Evolutionary conservation across 1,140 invertebrate genomes (phyloP), one percentile per base, ranked within the genome.

Genomic region (Drosophila parabipectinata): DNA sequence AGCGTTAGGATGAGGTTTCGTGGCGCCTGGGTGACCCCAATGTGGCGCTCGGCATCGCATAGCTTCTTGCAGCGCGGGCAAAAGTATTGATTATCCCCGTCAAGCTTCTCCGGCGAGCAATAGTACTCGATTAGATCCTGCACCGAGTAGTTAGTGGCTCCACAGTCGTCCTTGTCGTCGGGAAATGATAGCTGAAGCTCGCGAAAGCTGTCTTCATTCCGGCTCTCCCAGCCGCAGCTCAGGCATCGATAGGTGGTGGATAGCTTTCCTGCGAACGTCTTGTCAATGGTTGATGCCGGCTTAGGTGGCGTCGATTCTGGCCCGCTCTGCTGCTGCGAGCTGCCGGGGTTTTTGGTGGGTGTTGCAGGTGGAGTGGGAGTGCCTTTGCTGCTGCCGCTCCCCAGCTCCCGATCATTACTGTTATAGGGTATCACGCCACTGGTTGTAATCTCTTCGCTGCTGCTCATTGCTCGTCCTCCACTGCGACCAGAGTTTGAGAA

Each of bases 111-210:
- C 1, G 95, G 94, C 7, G 94, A 94, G 53, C 96, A 94, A 89
- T 96, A 97, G 80, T 94, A 95, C 45, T 96, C 95, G 4, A 97
- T 92, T 0, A 97, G 92, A 60, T 94, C 94, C 79, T 96, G 94
- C 5, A 96, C 94, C 8, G 93, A 94, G 53, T 94, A 93, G 45
- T 58, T 93, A 75, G 53, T 92, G 92, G 64, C 92, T 9, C 84
- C 79, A 91, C 28, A 93, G 81, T 60, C 93, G 90, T 73, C 93
- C 93, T 88, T 78, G 69, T 91, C 66, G 51, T 95, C 95, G 0
- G 96, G 96, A 90, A 97, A 97, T 1, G 96, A 96, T 4, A 98
- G 92, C 56, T 96, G 96, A 5, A 98, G 92, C 74, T 97, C 97
- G 3, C 95, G 94, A 91, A 97, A 97, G 54, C 94, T 94, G 87